Base-by-base conservation (phyloP, 1,140 invertebrate genomes). In the Zaprionus kolodkinae region DNA sequence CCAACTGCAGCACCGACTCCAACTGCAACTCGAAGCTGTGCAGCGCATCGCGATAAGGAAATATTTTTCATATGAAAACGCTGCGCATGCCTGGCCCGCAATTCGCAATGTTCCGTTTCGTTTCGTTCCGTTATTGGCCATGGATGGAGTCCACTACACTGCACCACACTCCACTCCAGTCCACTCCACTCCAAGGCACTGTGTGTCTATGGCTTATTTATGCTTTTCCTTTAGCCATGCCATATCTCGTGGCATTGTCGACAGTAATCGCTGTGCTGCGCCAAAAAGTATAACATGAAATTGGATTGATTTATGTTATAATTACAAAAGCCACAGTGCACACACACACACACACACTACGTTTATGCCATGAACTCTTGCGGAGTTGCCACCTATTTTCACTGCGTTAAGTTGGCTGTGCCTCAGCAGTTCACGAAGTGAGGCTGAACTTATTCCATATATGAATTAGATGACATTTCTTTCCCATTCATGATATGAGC, bases 241-340 rank as follows among this genome's bases (percentile, higher is more conserved):
- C 85, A 88, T 88, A 88, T 88, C 81, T 81, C 76, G 68, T 74
- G 78, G 68, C 71, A 88, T 88, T 88, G 85, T 89, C 80, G 85
- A 88, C 85, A 85, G 84, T 88, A 88, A 88, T 89, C 85, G 85
- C 81, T 76, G 79, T 55, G 81, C 63, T 85, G 68, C 78, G 75
- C 81, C 79, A 78, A 85, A 87, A 89, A 81, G 75, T 89, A 81
- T 89, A 89, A 89, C 81, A 89, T 74, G 75, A 79, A 85, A 81
- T 79, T 76, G 80, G 86, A 85, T 89, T 89, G 85, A 89, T 89
- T 89, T 89, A 89, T 89, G 85, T 89, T 89, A 85, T 89, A 89
- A 89, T 89, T 85, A 88, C 72, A 85, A 84, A 78, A 30, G 27
- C 27, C 27, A 30, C 6, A 30, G 27, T 2, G 6, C 27, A 30